Evolutionary conservation across 2,888 invertebrate species (phyloP).

Genomic region (Coelinius sp.): DNA sequence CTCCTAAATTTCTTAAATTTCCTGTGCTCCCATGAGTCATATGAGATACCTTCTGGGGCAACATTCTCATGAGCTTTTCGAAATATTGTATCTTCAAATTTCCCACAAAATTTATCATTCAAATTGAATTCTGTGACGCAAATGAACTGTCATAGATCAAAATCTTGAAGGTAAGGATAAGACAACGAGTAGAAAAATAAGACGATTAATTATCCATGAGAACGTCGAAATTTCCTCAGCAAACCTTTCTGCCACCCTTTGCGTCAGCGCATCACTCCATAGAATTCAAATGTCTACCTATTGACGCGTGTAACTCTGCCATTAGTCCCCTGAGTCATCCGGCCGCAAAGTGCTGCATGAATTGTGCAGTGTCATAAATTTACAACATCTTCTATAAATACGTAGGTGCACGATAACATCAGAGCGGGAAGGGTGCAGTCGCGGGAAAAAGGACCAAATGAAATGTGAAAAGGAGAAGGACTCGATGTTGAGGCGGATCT

Average conservation of each 20-base stretch:
- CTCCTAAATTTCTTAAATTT: background rate
- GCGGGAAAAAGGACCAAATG: constrained; percentile 9
- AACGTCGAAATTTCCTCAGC: constrained; percentile 21
- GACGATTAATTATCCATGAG: no score
- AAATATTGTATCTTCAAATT: no score
- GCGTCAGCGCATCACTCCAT: constrained; percentile 18
- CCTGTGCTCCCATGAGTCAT: background rate
- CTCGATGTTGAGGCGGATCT: constrained; percentile 56
- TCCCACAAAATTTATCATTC: no score
- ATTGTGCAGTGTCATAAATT: constrained; percentile 5
- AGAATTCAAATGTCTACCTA: constrained; percentile 18
- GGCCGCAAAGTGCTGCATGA: background rate
- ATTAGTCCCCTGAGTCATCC: background rate
- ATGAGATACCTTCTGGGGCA: background rate
- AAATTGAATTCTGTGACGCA: no score
- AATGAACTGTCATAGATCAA: no score
- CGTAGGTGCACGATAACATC: constrained; percentile 4
- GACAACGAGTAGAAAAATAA: no score
- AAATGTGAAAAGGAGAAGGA: constrained; percentile 22
- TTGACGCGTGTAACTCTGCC: constrained; percentile 24
- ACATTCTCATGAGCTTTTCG: no score
- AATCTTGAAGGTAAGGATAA: no score
- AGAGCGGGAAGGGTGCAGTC: background rate
- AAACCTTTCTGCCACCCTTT: no score
- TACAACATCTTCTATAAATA: constrained; percentile 21